Evolutionary conservation across 2,888 invertebrate genomes (phyloP), one percentile per base, ranked within the genome.

Genomic region (Tetanocera ferruginea): DNA sequence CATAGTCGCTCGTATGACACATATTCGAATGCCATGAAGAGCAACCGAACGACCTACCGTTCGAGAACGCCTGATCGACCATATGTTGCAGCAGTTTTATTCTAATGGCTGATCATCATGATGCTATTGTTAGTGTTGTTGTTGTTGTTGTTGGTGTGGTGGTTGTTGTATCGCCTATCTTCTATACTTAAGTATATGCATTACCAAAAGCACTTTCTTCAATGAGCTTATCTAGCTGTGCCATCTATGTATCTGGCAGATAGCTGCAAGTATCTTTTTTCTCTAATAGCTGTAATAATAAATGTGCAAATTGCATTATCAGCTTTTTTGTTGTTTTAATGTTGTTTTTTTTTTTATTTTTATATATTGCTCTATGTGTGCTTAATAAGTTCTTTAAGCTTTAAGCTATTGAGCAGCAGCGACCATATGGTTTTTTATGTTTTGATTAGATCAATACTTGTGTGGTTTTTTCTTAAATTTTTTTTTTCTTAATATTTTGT

Each of bases 231-330:
- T 28, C 69, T 69, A 4, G 51, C 67, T 9, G 60, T 3, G 51
- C 43, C 43, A 52, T 69, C 69, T 14, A 8, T 4, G 6, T 17
- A 69, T 69, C 69, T 69, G 1, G 6, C 64, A 64, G 64, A 31
- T 64, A 34, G 66, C 14, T 34, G 34, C 34, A 19, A 19, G 19
- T 66, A 66, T 66, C 66, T 43, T 49, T n/a, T 25, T 69, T 14
- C 28, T 69, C 69, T 69, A 69, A 69, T 69, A 43, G 51, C 51
- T 51, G n/a, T 43, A 69, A 69, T 69, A 69, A 69, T 51, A 28
- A 51, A 69, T 69, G 69, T 69, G 69, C 69, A 69, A 69, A 69
- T 69, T 69, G 69, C 69, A 49, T 69, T 69, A 52, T 69, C 25
- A 28, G 51, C 23, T 60, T 28, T 25, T 43, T 43, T 43, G 11